Percentiles rank a stretch among this genome's conserved stretches.
Evolutionary conservation across 2,888 invertebrate genomes (phyloP).

Genomic region (Aporophyla nigra): DNA sequence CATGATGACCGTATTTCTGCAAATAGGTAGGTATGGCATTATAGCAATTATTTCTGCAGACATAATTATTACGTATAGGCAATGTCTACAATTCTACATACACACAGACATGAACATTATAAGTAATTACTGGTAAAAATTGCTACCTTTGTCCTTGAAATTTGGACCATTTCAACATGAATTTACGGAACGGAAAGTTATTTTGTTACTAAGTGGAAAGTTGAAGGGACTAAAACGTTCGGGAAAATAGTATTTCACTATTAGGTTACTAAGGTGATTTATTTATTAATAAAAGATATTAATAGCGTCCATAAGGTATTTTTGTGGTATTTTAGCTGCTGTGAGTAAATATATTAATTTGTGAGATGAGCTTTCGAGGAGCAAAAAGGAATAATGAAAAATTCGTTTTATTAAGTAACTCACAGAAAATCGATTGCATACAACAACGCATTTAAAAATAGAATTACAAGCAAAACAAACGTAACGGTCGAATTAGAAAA

Average conservation of each 20-base stretch:
- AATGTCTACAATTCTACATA: slow-evolving; percentile 17
- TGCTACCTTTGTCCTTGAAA: neutral
- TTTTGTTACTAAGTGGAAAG: neutral
- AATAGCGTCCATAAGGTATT: neutral
- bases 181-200: neutral
- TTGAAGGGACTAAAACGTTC: neutral
- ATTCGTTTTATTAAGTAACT: neutral
- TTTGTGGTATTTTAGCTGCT: neutral
- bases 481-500: slow-evolving; percentile 52
- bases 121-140: neutral
- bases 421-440: neutral
- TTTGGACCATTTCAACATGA: neutral
- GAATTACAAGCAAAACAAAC: slow-evolving; percentile 16
- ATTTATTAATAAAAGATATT: no score
- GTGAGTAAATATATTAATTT: neutral
- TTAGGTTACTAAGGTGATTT: neutral
- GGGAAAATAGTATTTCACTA: neutral
- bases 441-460: slow-evolving; percentile 21
- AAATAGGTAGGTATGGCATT: slow-evolving; percentile 33
- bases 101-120: neutral
- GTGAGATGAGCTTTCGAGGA: no score
- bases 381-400: neutral
- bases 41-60: slow-evolving; percentile 23
- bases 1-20: slow-evolving; percentile 25
- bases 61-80: slow-evolving; percentile 22